Evolutionary conservation across 1,140 invertebrate species (phyloP).

Genomic region (Magallana ariakensis): DNA sequence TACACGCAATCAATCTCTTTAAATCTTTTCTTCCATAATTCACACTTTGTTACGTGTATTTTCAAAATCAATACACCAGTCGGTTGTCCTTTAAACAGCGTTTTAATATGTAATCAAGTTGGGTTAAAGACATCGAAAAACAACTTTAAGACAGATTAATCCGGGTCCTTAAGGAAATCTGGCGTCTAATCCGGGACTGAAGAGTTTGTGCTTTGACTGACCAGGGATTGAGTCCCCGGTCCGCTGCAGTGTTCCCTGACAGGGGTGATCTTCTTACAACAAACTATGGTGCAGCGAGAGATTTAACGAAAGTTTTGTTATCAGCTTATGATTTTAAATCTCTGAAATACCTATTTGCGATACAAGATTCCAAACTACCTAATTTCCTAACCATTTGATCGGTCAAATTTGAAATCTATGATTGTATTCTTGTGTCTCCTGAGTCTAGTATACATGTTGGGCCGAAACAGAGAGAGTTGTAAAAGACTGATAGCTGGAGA

Average conservation of each 20-base stretch:
- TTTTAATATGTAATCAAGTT: conserved; percentile 38
- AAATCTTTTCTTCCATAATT: conserved; percentile 33
- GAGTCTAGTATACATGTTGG: not conserved
- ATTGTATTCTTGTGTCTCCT: too few species aligned
- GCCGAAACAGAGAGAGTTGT: not conserved
- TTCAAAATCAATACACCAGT: conserved; percentile 22
- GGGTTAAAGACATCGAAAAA: conserved; percentile 14
- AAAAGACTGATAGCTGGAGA: not conserved
- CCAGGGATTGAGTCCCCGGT: not conserved
- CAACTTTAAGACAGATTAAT: conserved; percentile 13
- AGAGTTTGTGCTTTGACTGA: not conserved
- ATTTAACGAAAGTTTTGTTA: conserved; percentile 20
- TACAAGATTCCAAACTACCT: not conserved
- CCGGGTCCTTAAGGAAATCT: not conserved
- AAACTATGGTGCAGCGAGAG: not conserved
- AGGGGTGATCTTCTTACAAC: not conserved
- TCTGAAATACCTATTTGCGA: conserved; percentile 19
- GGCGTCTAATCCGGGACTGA: not conserved
- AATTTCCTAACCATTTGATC: not conserved
- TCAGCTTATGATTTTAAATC: conserved; percentile 33
- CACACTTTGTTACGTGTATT: conserved; percentile 32
- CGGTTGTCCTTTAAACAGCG: conserved; percentile 26
- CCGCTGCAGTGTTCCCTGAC: not conserved
- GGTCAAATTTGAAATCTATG: not conserved
- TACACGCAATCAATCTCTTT: conserved; percentile 33